Percentiles rank a stretch among this genome's conserved stretches.
phyloP scores from a whole-genome alignment of 2,797 vertebrate genomes.

The Ctenochaetus hawaiiensis region DNA sequence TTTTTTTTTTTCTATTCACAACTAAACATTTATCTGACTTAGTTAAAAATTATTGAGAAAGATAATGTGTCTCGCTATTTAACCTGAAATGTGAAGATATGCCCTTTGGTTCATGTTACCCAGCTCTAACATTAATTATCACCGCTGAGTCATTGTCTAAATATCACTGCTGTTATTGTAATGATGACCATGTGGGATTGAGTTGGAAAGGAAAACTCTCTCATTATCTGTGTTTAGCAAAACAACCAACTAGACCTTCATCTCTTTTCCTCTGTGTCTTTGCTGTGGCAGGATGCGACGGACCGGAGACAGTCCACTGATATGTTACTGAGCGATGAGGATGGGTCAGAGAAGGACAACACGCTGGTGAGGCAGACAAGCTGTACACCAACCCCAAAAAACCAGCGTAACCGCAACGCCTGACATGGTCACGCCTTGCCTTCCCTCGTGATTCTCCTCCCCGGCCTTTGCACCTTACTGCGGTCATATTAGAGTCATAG shows the following conservation, averaged over 20 bases:
- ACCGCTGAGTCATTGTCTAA: background rate
- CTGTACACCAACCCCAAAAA: slow-evolving; percentile 9
- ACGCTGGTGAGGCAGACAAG: slow-evolving; percentile 50
- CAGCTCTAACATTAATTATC: background rate
- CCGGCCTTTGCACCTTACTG: slow-evolving; percentile 7
- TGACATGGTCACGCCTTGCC: slow-evolving; percentile 70
- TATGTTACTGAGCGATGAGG: slow-evolving; percentile 52
- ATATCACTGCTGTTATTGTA: slow-evolving; percentile 11
- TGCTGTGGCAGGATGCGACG: slow-evolving; percentile 51
- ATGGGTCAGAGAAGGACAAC: slow-evolving; percentile 68
- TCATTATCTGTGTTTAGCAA: slow-evolving; percentile 29
- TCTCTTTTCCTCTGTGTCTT: slow-evolving; percentile 18
- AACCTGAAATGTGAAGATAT: too few relatives aligned
- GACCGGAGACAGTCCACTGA: slow-evolving; percentile 33
- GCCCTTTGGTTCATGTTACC: too few relatives aligned
- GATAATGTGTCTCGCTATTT: too few relatives aligned
- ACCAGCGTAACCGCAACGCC: slow-evolving; percentile 21
- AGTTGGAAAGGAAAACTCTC: background rate
- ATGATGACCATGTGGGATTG: background rate
- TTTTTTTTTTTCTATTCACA: too few relatives aligned
- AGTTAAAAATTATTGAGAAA: too few relatives aligned
- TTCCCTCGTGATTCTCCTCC: slow-evolving; percentile 73
- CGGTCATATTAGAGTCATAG: slow-evolving; percentile 19
- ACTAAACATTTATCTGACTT: too few relatives aligned
- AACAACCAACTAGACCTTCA: slow-evolving; percentile 9